phyloP scores from a whole-genome alignment of 2,113 vertebrate genomes.

The Cynocephalus volans region DNA sequence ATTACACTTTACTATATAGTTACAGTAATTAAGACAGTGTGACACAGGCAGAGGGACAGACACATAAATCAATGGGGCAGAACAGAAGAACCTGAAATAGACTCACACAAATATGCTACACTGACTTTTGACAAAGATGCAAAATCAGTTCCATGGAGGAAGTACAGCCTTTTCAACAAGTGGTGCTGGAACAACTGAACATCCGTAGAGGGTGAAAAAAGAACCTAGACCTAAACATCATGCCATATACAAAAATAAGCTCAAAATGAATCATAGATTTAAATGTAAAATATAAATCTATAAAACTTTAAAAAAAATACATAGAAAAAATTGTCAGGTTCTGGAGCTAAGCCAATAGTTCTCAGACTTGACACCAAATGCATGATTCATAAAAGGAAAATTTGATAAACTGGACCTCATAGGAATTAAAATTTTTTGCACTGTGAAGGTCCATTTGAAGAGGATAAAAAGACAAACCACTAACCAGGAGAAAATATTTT shows the following conservation, averaged over 20 bases:
- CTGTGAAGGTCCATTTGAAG: not conserved
- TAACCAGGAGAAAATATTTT: not conserved
- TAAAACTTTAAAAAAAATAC: constrained; percentile 11
- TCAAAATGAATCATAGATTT: not conserved
- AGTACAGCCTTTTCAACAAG: not conserved
- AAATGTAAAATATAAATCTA: not conserved
- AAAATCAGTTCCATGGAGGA: constrained; percentile 4
- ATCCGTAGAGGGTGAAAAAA: not conserved
- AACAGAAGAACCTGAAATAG: not conserved
- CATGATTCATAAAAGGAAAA: constrained; percentile 20
- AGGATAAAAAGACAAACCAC: not conserved
- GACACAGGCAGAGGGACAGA: not conserved
- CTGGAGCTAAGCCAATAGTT: not conserved
- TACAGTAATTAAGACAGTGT: not conserved
- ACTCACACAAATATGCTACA: not conserved
- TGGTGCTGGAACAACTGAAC: not conserved
- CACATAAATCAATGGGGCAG: not conserved
- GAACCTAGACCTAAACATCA: not conserved
- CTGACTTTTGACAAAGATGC: not conserved
- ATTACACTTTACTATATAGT: not conserved
- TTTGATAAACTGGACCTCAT: not conserved
- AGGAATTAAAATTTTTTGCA: constrained; percentile 17
- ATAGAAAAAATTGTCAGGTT: not conserved
- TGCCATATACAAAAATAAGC: not conserved
- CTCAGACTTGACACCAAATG: not conserved